phyloP scores from a whole-genome alignment of 2,113 vertebrate genomes.

The Dipodomys stephensi region DNA sequence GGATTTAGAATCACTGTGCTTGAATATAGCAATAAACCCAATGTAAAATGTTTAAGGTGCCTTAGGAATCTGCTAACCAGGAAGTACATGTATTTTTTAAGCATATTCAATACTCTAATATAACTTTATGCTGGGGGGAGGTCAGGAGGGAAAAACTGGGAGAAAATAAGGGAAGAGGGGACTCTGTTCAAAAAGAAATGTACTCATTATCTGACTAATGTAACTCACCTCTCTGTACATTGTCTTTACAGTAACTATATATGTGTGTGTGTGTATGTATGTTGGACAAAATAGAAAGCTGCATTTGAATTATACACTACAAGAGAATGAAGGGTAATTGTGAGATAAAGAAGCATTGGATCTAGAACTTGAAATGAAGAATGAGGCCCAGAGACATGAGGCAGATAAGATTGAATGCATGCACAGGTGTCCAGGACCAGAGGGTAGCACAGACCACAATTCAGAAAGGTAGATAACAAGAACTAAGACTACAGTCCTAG shows the following conservation, averaged over 20 bases:
- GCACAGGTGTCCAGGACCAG: background rate
- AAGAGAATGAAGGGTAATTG: background rate
- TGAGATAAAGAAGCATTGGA: background rate
- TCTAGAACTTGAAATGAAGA: background rate
- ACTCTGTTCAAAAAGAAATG: too few species aligned
- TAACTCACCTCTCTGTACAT: too few species aligned
- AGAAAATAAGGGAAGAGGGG: too few species aligned
- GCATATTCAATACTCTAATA: conserved; percentile 26
- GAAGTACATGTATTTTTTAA: background rate
- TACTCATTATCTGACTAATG: too few species aligned
- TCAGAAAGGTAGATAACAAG: background rate
- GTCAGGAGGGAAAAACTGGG: too few species aligned
- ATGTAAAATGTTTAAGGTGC: background rate
- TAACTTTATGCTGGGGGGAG: background rate
- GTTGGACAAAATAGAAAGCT: conserved; percentile 13
- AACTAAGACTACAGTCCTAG: background rate
- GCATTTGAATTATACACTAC: background rate
- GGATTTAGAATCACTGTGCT: background rate
- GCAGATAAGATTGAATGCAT: background rate
- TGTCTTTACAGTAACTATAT: too few species aligned
- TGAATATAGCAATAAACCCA: background rate
- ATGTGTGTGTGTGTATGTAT: too few species aligned
- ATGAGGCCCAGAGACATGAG: background rate
- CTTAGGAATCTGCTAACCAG: background rate
- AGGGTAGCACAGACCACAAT: background rate